These are phyloP conservation scores for Torymus auratus DNA, from an alignment of 2,888 invertebrate species.

Conservation along the genomic window DNA sequence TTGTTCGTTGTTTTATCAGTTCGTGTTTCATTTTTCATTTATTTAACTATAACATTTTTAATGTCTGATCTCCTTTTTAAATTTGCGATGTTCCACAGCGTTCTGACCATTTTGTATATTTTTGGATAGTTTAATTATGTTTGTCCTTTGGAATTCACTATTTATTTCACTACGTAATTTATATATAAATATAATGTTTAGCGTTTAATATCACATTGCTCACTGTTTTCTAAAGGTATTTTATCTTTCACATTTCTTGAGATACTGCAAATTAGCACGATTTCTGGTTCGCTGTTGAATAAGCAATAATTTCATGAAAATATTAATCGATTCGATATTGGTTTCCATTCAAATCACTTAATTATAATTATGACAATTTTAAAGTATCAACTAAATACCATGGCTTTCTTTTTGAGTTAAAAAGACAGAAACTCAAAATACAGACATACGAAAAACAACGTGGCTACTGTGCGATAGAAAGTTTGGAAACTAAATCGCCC, in stretches of 20 bases:
- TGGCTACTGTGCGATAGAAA: neutral
- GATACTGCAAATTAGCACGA: too few species aligned
- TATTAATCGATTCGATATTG: too few species aligned
- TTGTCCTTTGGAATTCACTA: too few species aligned
- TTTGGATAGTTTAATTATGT: too few species aligned
- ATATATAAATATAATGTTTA: too few species aligned
- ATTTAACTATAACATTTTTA: neutral
- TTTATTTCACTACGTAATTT: too few species aligned
- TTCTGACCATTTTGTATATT: neutral
- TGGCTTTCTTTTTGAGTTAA: constrained; percentile 16
- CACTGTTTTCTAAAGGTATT: too few species aligned
- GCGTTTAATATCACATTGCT: too few species aligned
- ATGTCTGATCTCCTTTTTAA: neutral
- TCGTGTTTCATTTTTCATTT: neutral
- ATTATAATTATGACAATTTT: neutral
- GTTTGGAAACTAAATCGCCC: constrained; percentile 15
- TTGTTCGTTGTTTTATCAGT: constrained; percentile 11
- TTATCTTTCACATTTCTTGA: too few species aligned
- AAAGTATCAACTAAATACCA: constrained; percentile 37
- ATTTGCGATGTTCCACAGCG: neutral
- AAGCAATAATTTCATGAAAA: too few species aligned
- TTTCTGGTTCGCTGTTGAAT: too few species aligned
- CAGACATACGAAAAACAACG: neutral
- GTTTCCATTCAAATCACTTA: too few species aligned
- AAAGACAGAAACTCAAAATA: neutral